Conservation (phyloP, 2,113 vertebrate genomes). For the Thalassarche chlororhynchos region DNA sequence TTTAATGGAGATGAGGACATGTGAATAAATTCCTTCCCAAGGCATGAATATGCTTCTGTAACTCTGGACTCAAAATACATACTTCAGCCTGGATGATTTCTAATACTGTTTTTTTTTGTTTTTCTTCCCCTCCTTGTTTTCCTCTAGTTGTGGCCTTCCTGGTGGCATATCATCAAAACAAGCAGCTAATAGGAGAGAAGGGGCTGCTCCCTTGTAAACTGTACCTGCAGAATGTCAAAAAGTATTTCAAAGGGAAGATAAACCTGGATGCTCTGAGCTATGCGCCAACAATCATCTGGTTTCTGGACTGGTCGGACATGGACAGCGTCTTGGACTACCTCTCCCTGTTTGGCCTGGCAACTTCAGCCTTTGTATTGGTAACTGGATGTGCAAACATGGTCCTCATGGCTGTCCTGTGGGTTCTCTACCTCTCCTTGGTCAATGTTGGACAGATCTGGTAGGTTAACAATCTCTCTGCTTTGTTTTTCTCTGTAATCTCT, state of each 20-base stretch:
- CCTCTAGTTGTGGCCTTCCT: slow-evolving; percentile 89
- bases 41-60: not conserved
- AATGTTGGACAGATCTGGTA: slow-evolving; percentile 95
- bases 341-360: slow-evolving; percentile 80
- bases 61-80: accelerated
- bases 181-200: slow-evolving; percentile 88
- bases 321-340: slow-evolving; percentile 84
- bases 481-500: not conserved
- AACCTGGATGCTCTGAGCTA: slow-evolving; percentile 79
- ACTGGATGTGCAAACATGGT: slow-evolving; percentile 90
- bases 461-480: slow-evolving; percentile 10
- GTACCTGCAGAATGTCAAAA: slow-evolving; percentile 84
- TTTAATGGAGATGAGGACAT: not conserved
- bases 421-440: slow-evolving; percentile 91
- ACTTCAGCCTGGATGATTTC: not conserved
- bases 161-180: slow-evolving; percentile 92
- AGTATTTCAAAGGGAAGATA: slow-evolving; percentile 82
- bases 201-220: slow-evolving; percentile 86
- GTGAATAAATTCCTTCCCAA: not conserved
- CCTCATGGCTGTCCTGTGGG: slow-evolving; percentile 89
- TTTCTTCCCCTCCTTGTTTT: accelerated
- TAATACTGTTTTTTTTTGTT: accelerated
- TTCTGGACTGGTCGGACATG: slow-evolving; percentile 90
- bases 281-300: slow-evolving; percentile 87
- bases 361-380: slow-evolving; percentile 83